Base-by-base conservation (phyloP, 92 coral and sea anemone genomes). In the Palythoa grandis region DNA sequence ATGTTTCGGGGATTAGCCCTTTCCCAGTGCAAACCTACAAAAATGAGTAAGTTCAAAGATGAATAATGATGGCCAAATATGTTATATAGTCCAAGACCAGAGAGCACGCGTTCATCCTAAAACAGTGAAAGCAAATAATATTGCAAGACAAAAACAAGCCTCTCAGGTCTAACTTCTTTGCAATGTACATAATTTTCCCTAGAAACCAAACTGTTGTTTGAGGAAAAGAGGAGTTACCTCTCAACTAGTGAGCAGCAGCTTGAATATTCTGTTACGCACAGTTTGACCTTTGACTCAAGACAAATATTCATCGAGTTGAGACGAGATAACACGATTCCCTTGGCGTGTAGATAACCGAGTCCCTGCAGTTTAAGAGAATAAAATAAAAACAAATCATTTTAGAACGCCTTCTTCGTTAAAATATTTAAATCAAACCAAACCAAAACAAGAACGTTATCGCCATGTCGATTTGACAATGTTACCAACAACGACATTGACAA, bases 321-420 rank as follows among this genome's bases (percentile, higher is more conserved):
- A 52, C 94, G 92, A 20, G 98, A 96, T 8, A 97, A 93, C n/a
- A 95, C 95, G 78, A 97, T 97, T 20, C 99, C 95, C 84, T 97
- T 97, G 4, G 99, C 99, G 70, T 97, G 99, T 10, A 97, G 95
- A 66, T 97, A 97, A 65, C 99, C 95, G 92, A 97, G 93, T 11
- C 99, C 99, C 94, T 97, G 87, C 24, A 52, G 69, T 14, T 22
- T 67, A 35, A 20, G 15, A 10, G 3, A 29, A 35, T 40, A 70
- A 16, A 25, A 24, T 16, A 65, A 25, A 69, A 19, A 61, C 24
- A 63, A n/a, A 0, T 23, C 6, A 60, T 7, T 0, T 15, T n/a
- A 19, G 35, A 4, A 8, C 2, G 10, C 7, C 7, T 19, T 2
- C 1, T 8, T 1, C 2, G 69, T 23, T n/a, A 5, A 19, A 63